phyloP scores from a whole-genome alignment of 92 coral and sea anemone species.

The Parazoanthus swiftii region DNA sequence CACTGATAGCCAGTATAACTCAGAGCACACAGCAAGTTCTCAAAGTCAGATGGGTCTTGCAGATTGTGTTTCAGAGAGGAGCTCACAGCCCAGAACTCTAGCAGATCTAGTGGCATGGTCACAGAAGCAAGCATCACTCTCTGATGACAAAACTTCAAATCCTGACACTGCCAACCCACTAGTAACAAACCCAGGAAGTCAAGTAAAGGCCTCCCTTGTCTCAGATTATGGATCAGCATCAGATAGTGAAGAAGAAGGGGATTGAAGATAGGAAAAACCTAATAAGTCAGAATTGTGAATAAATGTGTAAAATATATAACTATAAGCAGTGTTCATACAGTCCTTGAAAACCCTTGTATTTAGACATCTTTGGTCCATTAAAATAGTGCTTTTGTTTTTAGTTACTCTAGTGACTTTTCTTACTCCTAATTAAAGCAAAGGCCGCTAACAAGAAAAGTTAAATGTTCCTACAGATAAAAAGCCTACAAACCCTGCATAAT shows the following conservation, averaged over 20 bases:
- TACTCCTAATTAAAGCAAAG: too few species aligned
- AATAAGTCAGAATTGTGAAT: neutral
- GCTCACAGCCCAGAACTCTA: conserved; percentile 72
- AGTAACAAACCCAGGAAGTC: neutral
- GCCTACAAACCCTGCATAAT: too few species aligned
- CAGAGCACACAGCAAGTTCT: neutral
- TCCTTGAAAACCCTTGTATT: too few species aligned
- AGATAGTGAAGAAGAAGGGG: conserved; percentile 59
- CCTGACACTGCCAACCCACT: neutral
- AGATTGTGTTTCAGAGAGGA: conserved; percentile 4
- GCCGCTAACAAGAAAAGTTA: too few species aligned
- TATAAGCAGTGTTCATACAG: too few species aligned
- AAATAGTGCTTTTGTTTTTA: too few species aligned
- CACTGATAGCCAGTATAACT: conserved; percentile 69
- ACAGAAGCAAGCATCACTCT: conserved; percentile 60
- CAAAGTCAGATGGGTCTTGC: conserved; percentile 11
- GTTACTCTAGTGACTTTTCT: too few species aligned
- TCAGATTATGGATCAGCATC: conserved; percentile 79
- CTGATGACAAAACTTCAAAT: neutral
- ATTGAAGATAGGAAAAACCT: neutral
- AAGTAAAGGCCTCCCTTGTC: conserved; percentile 52
- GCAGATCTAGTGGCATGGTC: conserved; percentile 86
- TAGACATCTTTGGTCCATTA: too few species aligned
- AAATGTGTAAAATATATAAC: too few species aligned
- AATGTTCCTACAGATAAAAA: too few species aligned